Base-by-base conservation (phyloP, 2,797 vertebrate genomes). In the Linurgus olivaceus region DNA sequence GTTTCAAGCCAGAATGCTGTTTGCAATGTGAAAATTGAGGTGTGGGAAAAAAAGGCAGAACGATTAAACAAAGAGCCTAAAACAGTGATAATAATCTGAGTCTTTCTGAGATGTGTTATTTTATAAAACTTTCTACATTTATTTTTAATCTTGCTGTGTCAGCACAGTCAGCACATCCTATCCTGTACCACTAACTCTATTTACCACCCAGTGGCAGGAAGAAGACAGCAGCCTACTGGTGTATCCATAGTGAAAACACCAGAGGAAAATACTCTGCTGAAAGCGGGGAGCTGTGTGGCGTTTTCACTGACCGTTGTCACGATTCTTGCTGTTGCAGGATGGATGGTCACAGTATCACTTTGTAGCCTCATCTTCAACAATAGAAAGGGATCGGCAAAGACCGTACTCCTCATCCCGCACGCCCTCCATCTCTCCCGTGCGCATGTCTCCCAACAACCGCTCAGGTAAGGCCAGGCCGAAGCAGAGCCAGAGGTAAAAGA, bases 301-400 rank as follows among this genome's bases (percentile, higher is more conserved):
- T 52, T 63, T 59, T 54, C 58, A 21, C 79, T 92, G 52, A 87
- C 61, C 21, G 0, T 25, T 84, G 38, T 74, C 9, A 0, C 13
- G 1, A 44, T 71, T 77, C 93, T 91, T 51, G 65, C 8, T 40
- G 35, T 94, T 98, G 50, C 98, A 99, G 99, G 99, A 99, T 1
- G 99, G 99, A 96, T 99, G 99, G 98, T 99, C 99, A 7, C 99
- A 99, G 96, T 99, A 99, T 98, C 99, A 99, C 98, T 99, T 99
- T 92, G 98, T 99, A 97, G 99, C 99, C 91, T 99, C 99, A 72
- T 99, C 99, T 51, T 99, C 99, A 73, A 99, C 99, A 88, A 99
- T 99, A 98, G 99, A 99, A 97, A 97, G 99, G 98, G 99, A 99
- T 96, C 97, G 99, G 95, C 99, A 99, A 98, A 98, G 99, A 92